A percentile compares a stretch with the other conserved stretches of the same genome.
These are phyloP conservation scores for Drosophila incognita DNA, from an alignment of 2,888 invertebrate genomes.

Conservation along the genomic window DNA sequence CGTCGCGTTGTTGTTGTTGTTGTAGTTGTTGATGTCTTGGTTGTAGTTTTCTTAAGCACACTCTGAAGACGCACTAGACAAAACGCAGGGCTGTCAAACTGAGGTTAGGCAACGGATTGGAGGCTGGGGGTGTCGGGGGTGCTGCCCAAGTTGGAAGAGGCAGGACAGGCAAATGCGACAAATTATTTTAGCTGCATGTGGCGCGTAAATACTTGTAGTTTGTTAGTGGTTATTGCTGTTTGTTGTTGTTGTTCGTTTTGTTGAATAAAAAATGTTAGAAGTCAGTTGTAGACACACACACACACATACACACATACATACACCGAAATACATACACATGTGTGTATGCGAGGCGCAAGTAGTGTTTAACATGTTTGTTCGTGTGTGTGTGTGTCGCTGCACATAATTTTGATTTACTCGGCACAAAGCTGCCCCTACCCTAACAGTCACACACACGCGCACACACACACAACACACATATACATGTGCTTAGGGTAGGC, in stretches of 20 bases:
- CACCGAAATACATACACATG: neutral
- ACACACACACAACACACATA: neutral
- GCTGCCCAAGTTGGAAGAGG: neutral
- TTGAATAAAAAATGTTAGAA: conserved; percentile 26
- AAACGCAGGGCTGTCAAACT: neutral
- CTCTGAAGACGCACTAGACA: conserved; percentile 34
- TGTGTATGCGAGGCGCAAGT: conserved; percentile 13
- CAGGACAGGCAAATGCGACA: conserved; percentile 65
- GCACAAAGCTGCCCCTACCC: conserved; percentile 9
- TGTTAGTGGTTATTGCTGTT: conserved; percentile 39
- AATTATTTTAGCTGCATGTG: conserved; percentile 75
- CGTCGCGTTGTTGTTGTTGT: neutral
- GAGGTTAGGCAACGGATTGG: neutral
- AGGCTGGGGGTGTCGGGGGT: neutral
- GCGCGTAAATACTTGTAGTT: conserved; percentile 57
- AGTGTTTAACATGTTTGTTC: conserved; percentile 31
- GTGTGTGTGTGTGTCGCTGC: conserved; percentile 28
- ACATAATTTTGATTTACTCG: conserved; percentile 64
- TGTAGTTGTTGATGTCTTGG: conserved; percentile 68
- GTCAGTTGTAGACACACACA: conserved; percentile 11
- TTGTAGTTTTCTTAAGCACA: conserved; percentile 65
- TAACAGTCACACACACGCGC: conserved; percentile 1
- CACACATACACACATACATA: neutral
- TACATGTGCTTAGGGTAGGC: conserved; percentile 5
- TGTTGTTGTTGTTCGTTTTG: conserved; percentile 28